Conservation (phyloP, 2,113 vertebrate genomes). For the Gavia stellata region DNA sequence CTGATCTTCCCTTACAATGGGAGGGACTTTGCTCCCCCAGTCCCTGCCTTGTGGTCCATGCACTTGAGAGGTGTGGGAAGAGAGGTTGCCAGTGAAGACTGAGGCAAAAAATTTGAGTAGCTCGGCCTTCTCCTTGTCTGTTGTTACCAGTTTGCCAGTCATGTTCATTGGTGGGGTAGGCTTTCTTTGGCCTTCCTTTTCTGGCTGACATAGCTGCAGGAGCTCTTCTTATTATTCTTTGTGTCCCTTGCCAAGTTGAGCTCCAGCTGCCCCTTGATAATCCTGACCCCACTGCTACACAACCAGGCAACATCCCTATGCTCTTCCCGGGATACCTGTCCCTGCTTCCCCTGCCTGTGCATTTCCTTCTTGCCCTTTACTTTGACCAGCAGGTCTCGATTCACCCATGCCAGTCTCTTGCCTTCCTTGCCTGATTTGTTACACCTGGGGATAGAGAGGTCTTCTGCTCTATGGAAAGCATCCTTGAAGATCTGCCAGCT, state of each 20-base stretch:
- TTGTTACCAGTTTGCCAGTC: not conserved
- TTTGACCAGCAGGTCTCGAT: not conserved
- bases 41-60: no score
- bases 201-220: not conserved
- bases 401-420: not conserved
- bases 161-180: fast-evolving
- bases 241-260: not conserved
- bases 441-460: not conserved
- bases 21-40: no score
- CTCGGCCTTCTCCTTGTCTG: not conserved
- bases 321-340: not conserved
- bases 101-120: not conserved
- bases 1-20: no score
- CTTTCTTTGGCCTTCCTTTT: not conserved
- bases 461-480: not conserved
- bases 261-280: not conserved
- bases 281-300: not conserved
- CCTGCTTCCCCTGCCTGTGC: not conserved
- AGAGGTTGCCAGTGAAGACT: no score
- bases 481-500: not conserved
- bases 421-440: not conserved
- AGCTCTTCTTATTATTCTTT: not conserved
- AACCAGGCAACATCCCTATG: no score
- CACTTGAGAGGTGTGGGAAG: no score
- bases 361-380: not conserved